Percentiles rank a stretch among this genome's conserved stretches.
phyloP scores from a whole-genome alignment of 2,113 vertebrate species.

The Hippocampus guttulatus region DNA sequence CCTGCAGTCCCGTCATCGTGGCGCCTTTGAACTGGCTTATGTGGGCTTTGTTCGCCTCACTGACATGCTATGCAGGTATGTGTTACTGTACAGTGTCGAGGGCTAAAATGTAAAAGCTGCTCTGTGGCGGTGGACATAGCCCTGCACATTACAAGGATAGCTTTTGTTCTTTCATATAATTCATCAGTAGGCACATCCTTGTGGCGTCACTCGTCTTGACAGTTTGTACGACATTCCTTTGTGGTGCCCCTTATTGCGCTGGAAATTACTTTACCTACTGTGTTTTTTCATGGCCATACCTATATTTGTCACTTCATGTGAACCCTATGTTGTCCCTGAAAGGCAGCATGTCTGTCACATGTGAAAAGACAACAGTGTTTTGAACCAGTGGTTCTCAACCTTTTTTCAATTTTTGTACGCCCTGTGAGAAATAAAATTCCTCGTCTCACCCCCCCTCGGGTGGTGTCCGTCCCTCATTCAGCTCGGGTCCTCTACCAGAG shows the following conservation, averaged over 20 bases:
- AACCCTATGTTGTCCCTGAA: too few relatives aligned
- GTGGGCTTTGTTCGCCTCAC: slow-evolving; percentile 93
- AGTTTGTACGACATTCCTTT: slow-evolving; percentile 11
- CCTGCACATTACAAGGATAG: slow-evolving; percentile 11
- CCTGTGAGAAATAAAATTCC: too few relatives aligned
- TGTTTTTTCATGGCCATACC: neutral
- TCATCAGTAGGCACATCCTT: slow-evolving; percentile 1
- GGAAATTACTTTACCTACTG: neutral
- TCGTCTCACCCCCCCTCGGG: too few relatives aligned
- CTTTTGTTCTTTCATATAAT: slow-evolving; percentile 33
- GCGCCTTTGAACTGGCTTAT: slow-evolving; percentile 94
- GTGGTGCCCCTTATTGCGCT: neutral
- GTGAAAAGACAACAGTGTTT: too few relatives aligned
- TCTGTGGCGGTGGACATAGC: slow-evolving; percentile 15
- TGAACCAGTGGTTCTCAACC: too few relatives aligned
- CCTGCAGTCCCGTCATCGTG: slow-evolving; percentile 92
- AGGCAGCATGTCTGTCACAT: too few relatives aligned
- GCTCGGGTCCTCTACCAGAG: too few relatives aligned
- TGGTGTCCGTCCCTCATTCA: too few relatives aligned
- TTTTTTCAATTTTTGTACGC: too few relatives aligned
- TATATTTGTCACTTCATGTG: too few relatives aligned
- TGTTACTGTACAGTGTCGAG: slow-evolving; percentile 22
- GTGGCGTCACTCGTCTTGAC: slow-evolving; percentile 19
- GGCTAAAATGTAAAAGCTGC: slow-evolving; percentile 40
- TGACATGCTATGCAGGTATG: slow-evolving; percentile 86